Base-by-base conservation (phyloP, 2,888 invertebrate genomes). In the Perithous albicinctus region DNA sequence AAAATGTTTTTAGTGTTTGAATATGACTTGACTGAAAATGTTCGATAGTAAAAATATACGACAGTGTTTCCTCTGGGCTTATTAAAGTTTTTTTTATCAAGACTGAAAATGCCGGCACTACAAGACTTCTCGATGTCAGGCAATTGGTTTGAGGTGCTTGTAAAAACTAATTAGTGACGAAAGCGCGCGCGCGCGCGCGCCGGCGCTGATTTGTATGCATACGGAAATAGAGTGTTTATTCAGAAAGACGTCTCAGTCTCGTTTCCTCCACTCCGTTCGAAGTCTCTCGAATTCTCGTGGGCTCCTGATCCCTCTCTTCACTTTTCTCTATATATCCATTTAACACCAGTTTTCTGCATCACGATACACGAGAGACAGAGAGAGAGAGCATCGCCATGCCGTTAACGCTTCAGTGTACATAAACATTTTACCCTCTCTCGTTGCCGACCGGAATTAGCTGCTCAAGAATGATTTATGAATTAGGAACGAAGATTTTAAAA, bases 151-250 rank as follows among this genome's bases (percentile, higher is more conserved):
- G 77, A 59, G 63, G 41, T 56, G 20, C 29, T 87, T 86, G 85
- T 84, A 85, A 66, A 88, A 89, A 89, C 89, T 88, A 89, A 89
- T 89, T 89, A 89, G 86, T 64, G 32, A 61, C 7, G 70, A 64
- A 46, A 56, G 66, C 48, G 56, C 66, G 41, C 46, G 63, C 70
- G 66, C 48, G 56, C 66, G 41, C 46, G 63, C 70, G 48, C 38
- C 56, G 38, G 59, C 64, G 46, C 76, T 81, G 66, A 74, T 77
- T 75, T 77, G 81, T 79, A 72, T 72, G 66, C 61, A 56, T 69
- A 79, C 79, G 79, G 79, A 84, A 84, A 85, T 83, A 84, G 84
- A 76, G 64, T 85, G 84, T 85, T 85, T 85, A 85, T 83, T 82
- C 83, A 83, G 75, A 72, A 72, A 81, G 81, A 73, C 74, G 38